Base-by-base conservation (phyloP, 2,797 vertebrate genomes). In the Trichosurus vulpecula region DNA sequence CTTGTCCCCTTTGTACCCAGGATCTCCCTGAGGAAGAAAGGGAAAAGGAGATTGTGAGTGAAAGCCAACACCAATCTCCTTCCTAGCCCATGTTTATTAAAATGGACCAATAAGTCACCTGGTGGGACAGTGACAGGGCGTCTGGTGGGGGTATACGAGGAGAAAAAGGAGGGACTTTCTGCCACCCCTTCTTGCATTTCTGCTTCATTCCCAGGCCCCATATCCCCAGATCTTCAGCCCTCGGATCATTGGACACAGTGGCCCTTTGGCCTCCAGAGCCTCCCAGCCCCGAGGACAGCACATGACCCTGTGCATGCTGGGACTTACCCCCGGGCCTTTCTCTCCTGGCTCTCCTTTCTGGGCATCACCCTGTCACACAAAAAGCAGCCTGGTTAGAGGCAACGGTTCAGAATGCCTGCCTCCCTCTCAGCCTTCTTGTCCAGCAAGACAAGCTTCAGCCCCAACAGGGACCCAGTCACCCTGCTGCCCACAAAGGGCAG, bases 1-100 rank as follows among this genome's bases (percentile, higher is more conserved):
- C 99, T 99, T 99, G 95, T 98, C 99, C 95, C 99, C 99, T 94
- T 99, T 99, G 97, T 99, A 99, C 25, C 99, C 99, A 94, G 98
- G 96, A 96, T 81, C 96, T 92, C 99, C 99, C 99, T 99, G 97
- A 93, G 97, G 90, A 53, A 97, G 29, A 95, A 90, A 91, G 90
- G 96, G 93, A 91, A 96, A 52, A 51, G 47, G 56, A 96, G 1
- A 94, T 9, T 41, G 19, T 74, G 22, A 74, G 66, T 41, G n/a
- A 41, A 19, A 41, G 35, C 16, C 61, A n/a, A 22, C n/a, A 41
- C 35, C 61, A 74, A 8, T 6, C 35, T 41, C 58, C n/a, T 74
- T 27, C n/a, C 61, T 41, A 74, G 61, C 61, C 58, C 2, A 14
- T 19, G n/a, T 14, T 8, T 27, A 16, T n/a, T 41, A 74, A 74